phyloP scores from a whole-genome alignment of 2,888 invertebrate species.

The Megalurothrips usitatus region DNA sequence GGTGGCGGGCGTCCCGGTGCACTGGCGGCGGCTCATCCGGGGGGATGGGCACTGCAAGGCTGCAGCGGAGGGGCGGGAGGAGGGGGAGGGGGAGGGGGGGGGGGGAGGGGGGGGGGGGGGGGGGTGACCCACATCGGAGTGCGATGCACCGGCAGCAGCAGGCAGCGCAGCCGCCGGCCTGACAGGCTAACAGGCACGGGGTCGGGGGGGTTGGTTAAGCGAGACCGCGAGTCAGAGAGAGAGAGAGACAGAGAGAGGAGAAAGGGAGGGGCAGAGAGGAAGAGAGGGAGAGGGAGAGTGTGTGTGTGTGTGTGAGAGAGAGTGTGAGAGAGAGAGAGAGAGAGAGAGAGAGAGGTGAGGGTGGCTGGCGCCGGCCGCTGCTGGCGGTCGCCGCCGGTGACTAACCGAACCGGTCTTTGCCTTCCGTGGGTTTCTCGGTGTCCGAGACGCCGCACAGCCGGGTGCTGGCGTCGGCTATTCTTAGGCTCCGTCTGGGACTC shows the following conservation, averaged over 20 bases:
- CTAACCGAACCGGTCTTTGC: too few relatives aligned
- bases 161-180: background rate
- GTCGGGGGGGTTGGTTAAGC: background rate
- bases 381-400: too few relatives aligned
- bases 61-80: background rate
- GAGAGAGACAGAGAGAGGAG: too few relatives aligned
- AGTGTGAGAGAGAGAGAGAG: background rate
- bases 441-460: too few relatives aligned
- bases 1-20: too few relatives aligned
- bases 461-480: background rate
- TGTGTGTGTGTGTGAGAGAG: background rate
- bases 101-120: background rate
- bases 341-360: background rate
- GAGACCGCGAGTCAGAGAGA: too few relatives aligned
- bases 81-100: background rate
- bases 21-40: background rate
- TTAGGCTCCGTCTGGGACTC: background rate
- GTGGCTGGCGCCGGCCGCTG: too few relatives aligned
- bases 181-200: background rate
- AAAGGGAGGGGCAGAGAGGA: too few relatives aligned
- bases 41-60: background rate
- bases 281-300: too few relatives aligned
- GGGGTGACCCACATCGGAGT: too few relatives aligned
- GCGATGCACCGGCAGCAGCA: background rate
- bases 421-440: too few relatives aligned